Evolutionary conservation across 2,797 vertebrate species (phyloP).

Genomic region (Falco columbarius): DNA sequence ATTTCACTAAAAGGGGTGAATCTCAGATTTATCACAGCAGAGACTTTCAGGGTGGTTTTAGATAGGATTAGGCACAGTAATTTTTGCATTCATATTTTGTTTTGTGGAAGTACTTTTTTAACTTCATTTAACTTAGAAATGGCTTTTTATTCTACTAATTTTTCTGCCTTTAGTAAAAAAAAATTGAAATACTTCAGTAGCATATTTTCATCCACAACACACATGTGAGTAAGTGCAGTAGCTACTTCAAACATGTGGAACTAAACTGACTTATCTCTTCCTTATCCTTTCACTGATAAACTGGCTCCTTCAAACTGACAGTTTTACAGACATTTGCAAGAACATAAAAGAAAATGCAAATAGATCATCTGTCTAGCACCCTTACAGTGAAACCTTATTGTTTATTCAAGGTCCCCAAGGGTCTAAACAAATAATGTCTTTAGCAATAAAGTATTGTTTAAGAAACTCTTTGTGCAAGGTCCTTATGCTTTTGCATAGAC

Average conservation of each 20-base stretch:
- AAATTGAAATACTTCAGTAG: constrained; percentile 39
- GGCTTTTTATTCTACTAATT: background rate
- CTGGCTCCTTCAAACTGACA: constrained; percentile 83
- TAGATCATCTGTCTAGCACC: constrained; percentile 77
- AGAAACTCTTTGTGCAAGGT: constrained; percentile 43
- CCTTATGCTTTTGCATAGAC: background rate
- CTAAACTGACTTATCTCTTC: constrained; percentile 88
- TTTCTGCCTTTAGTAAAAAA: background rate
- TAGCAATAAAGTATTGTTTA: constrained; percentile 70
- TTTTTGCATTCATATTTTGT: background rate
- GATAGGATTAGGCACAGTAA: background rate
- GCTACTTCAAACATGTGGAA: constrained; percentile 90
- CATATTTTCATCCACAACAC: constrained; percentile 62
- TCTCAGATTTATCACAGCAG: background rate
- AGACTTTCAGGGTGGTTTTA: background rate
- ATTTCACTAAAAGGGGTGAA: constrained; percentile 8
- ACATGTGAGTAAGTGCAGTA: constrained; percentile 79
- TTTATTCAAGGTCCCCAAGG: constrained; percentile 73
- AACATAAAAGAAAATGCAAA: constrained; percentile 84
- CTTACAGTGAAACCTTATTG: constrained; percentile 71
- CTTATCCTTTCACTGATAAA: constrained; percentile 83
- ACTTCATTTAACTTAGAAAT: background rate
- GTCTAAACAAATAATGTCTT: constrained; percentile 74
- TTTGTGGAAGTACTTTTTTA: background rate
- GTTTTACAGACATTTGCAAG: constrained; percentile 82